Conservation (phyloP, 2,888 invertebrate genomes). For the Trichopria drosophilae region DNA sequence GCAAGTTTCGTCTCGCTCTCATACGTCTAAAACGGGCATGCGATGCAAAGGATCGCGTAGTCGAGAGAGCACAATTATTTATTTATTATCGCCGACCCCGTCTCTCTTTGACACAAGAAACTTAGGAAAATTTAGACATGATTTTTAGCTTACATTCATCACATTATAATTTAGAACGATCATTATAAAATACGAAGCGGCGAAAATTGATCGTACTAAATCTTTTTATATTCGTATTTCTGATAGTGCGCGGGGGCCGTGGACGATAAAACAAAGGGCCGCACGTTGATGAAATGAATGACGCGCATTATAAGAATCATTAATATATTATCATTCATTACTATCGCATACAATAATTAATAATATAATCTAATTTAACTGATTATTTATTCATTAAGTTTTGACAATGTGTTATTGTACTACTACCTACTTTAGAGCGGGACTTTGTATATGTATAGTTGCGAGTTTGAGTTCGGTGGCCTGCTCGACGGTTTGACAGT, state of each 20-base stretch:
- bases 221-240: conserved; percentile 37
- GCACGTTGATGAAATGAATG: conserved; percentile 20
- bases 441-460: conserved; percentile 26
- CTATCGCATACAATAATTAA: conserved; percentile 57
- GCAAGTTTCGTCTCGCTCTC: conserved; percentile 18
- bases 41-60: conserved; percentile 37
- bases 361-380: conserved; percentile 58
- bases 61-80: conserved; percentile 40
- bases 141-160: conserved; percentile 36
- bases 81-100: conserved; percentile 38
- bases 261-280: conserved; percentile 15
- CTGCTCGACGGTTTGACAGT: no score
- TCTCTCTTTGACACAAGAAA: conserved; percentile 15
- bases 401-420: conserved; percentile 51
- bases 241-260: conserved; percentile 32
- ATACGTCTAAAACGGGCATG: conserved; percentile 27
- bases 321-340: conserved; percentile 59
- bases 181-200: conserved; percentile 30
- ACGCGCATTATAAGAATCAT: conserved; percentile 59
- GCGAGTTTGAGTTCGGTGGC: no score
- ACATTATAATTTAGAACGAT: conserved; percentile 32
- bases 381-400: conserved; percentile 59
- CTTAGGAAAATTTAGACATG: conserved; percentile 42
- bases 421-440: conserved; percentile 44
- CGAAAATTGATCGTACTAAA: conserved; percentile 34